phyloP scores from a whole-genome alignment of 37 sponge, comb jelly and placozoan species.

The Aplysina aerophoba region DNA sequence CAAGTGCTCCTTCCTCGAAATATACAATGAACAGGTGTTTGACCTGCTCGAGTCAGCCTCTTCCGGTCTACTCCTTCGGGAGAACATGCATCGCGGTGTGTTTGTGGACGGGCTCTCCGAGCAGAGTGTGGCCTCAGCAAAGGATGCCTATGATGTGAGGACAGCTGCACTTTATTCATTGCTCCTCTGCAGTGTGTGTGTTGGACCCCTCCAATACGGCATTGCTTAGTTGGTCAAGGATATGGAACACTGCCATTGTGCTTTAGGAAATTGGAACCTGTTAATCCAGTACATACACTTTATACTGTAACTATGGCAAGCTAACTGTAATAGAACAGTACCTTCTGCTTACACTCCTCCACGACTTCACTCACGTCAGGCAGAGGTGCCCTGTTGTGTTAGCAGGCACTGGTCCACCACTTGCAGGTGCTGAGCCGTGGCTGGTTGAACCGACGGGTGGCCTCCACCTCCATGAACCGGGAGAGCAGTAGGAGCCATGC shows the following conservation, averaged over 20 bases:
- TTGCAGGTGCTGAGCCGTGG: constrained; percentile 68
- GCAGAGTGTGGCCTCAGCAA: constrained; percentile 62
- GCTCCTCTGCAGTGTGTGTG: background rate
- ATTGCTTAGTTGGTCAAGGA: background rate
- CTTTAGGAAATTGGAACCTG: too few relatives aligned
- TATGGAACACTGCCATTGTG: too few relatives aligned
- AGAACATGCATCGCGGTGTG: constrained; percentile 86
- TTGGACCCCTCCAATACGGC: background rate
- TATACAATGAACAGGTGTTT: constrained; percentile 90
- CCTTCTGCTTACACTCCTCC: too few relatives aligned
- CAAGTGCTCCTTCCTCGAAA: constrained; percentile 88
- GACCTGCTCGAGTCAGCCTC: constrained; percentile 81
- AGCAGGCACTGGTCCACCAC: background rate
- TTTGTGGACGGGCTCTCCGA: constrained; percentile 86
- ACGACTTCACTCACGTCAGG: too few relatives aligned
- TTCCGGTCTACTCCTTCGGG: constrained; percentile 66
- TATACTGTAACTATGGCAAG: too few relatives aligned
- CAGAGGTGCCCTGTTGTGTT: background rate
- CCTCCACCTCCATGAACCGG: constrained; percentile 90
- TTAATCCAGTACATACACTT: too few relatives aligned
- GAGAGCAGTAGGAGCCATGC: constrained; percentile 93
- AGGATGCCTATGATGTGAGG: constrained; percentile 73
- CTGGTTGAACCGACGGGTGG: constrained; percentile 81
- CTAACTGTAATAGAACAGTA: too few relatives aligned
- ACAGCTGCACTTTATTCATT: background rate